Conservation (phyloP, 2,113 vertebrate species). For the Mustela nigripes region DNA sequence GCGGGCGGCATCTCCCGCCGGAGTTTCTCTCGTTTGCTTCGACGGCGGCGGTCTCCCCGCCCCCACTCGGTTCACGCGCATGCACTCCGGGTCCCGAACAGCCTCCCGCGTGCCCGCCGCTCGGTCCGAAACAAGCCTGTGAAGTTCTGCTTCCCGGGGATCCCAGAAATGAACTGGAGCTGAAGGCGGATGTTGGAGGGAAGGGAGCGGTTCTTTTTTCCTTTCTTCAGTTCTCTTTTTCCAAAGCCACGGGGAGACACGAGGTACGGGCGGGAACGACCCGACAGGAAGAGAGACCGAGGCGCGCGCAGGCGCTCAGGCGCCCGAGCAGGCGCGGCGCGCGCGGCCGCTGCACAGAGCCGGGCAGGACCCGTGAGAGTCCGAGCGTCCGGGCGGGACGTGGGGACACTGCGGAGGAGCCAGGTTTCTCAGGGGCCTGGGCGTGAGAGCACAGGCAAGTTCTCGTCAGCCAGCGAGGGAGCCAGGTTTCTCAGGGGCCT, state of each 20-base stretch:
- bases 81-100: neutral
- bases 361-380: neutral
- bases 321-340: neutral
- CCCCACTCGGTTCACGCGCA: neutral
- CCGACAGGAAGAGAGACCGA: neutral
- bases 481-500: neutral
- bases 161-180: neutral
- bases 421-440: neutral
- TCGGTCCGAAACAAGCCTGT: neutral
- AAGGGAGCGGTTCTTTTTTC: neutral
- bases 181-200: neutral
- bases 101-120: neutral
- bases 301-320: neutral
- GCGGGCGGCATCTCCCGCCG: neutral
- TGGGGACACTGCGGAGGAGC: neutral
- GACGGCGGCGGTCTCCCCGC: too few relatives aligned
- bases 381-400: rapidly evolving
- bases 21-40: neutral
- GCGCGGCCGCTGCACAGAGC: neutral
- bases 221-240: neutral
- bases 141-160: neutral
- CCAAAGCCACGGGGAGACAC: neutral
- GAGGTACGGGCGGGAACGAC: neutral
- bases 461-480: neutral
- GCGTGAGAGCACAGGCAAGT: neutral